These are phyloP conservation scores for Myotis daubentonii DNA, from an alignment of 2,797 vertebrate genomes.

Conservation along the genomic window DNA sequence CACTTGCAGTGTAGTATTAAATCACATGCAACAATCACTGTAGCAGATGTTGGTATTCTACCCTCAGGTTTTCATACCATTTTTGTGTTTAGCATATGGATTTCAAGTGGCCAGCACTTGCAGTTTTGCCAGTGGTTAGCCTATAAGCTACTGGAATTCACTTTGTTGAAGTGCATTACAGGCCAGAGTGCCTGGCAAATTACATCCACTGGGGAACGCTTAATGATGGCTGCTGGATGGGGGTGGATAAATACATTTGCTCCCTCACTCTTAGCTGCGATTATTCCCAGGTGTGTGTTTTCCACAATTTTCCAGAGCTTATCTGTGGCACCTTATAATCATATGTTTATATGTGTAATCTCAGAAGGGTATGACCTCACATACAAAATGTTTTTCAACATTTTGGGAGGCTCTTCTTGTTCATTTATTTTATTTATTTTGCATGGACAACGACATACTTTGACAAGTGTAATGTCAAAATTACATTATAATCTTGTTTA, in stretches of 20 bases:
- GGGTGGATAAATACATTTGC: neutral
- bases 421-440: neutral
- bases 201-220: neutral
- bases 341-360: neutral
- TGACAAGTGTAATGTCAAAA: constrained; percentile 7
- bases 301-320: neutral
- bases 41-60: neutral
- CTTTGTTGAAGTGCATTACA: neutral
- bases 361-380: neutral
- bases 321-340: neutral
- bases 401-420: neutral
- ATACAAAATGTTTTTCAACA: neutral
- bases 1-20: neutral
- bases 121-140: neutral
- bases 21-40: neutral
- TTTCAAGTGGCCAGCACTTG: neutral
- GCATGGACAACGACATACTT: neutral
- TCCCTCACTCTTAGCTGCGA: neutral
- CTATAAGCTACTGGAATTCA: neutral
- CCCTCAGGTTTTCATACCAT: neutral
- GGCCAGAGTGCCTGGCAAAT: neutral
- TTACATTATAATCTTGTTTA: neutral
- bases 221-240: neutral
- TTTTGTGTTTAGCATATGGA: neutral
- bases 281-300: neutral